Conservation (phyloP, 2,888 invertebrate genomes). For the Epirrita christyi region DNA sequence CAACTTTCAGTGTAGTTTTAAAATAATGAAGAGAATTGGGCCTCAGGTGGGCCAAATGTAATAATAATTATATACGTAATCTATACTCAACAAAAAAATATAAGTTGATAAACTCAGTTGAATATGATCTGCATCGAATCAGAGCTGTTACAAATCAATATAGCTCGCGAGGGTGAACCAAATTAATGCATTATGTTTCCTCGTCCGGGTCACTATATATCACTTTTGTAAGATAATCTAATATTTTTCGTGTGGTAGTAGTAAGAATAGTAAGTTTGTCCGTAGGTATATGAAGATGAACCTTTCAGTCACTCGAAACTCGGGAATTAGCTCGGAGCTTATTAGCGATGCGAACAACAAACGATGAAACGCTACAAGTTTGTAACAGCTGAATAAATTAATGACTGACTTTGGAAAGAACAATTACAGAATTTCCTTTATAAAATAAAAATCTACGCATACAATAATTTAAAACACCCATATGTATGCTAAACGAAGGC, state of each 20-base stretch:
- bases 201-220: too few relatives aligned
- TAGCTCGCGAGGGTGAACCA: too few relatives aligned
- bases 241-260: background rate
- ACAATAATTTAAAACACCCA: conserved; percentile 17
- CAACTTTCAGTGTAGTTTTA: too few relatives aligned
- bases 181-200: too few relatives aligned
- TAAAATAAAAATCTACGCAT: conserved; percentile 5
- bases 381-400: conserved; percentile 32
- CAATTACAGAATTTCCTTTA: background rate
- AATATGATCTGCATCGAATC: too few relatives aligned
- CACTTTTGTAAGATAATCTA: background rate
- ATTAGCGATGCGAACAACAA: conserved; percentile 49
- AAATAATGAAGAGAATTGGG: too few relatives aligned
- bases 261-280: background rate
- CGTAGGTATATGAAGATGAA: conserved; percentile 20
- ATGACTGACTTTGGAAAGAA: conserved; percentile 10
- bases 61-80: too few relatives aligned
- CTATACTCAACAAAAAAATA: too few relatives aligned
- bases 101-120: too few relatives aligned
- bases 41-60: too few relatives aligned
- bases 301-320: conserved; percentile 43
- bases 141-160: too few relatives aligned
- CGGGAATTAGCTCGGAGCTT: conserved; percentile 46
- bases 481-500: conserved; percentile 49
- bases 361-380: conserved; percentile 37